These are phyloP conservation scores for Origma solitaria DNA, from an alignment of 2,113 vertebrate species.

Conservation along the genomic window DNA sequence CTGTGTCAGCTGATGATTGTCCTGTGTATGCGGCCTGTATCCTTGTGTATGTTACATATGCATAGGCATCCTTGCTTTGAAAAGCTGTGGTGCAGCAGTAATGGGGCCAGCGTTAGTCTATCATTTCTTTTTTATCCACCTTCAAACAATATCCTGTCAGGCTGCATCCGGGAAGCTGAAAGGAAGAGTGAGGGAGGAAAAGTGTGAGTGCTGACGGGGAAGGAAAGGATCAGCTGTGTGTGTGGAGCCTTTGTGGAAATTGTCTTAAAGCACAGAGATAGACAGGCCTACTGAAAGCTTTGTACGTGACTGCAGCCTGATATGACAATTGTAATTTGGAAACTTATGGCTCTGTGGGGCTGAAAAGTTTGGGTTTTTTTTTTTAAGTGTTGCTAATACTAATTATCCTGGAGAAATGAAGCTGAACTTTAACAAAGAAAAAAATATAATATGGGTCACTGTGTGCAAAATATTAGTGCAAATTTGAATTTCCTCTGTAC, in stretches of 20 bases:
- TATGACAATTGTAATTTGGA: background rate
- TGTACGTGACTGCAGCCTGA: background rate
- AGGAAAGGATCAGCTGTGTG: background rate
- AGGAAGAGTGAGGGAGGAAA: background rate
- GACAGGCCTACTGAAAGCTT: background rate
- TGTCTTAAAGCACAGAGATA: background rate
- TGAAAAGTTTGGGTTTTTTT: background rate
- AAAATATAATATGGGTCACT: background rate
- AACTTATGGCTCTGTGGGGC: background rate
- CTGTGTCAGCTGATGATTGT: background rate
- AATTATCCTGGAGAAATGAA: constrained; percentile 23
- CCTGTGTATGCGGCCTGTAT: background rate
- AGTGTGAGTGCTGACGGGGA: background rate
- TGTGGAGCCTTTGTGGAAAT: background rate
- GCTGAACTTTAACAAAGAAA: background rate
- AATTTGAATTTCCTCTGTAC: background rate
- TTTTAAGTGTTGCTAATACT: background rate
- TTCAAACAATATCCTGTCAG: constrained; percentile 27
- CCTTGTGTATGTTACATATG: background rate
- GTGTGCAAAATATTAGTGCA: background rate
- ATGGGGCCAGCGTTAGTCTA: background rate
- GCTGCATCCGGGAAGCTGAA: background rate
- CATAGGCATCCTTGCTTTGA: background rate
- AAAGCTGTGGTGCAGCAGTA: background rate
- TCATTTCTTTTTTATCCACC: background rate